Evolutionary conservation across 1,140 invertebrate species (phyloP), one percentile per base, ranked within the genome.

Genomic region (Octopus sinensis): DNA sequence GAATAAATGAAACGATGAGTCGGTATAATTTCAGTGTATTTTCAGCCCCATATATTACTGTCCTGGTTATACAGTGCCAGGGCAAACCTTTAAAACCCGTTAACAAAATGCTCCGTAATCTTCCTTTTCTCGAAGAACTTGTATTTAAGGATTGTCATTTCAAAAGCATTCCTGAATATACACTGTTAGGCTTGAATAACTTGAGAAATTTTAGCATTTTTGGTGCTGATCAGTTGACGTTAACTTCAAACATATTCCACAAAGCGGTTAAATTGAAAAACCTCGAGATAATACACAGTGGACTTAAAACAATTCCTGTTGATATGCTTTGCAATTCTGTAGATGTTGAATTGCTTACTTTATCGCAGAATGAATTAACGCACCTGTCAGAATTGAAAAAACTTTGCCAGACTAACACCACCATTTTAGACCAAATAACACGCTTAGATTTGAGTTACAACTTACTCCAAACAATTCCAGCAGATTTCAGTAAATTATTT

Each of bases 381-480:
- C 78, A 54, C 23, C 75, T 84, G 0, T 80, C 83, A 6, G 75
- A 83, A 52, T 43, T 80, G 12, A 82, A 82, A 4, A 54, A 84
- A n/a, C 23, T 76, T 30, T 86, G 85, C 71, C 17, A 13, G 30
- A 53, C 54, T 4, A 54, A 62, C 23, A 10, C 5, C 6, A 43
- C 53, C 0, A 53, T 81, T 52, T 56, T 84, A 51, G 9, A 17
- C 3, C 13, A 68, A 4, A 54, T 86, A 43, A 82, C 81, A 43
- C 62, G 79, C 10, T 51, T 86, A 4, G 85, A 86, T 79, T 30
- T 86, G 9, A 84, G 80, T 73, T 53, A 79, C 75, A 86, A 86
- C 78, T 51, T 54, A 30, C 54, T 86, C 30, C 68, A 80, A 43
- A 43, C 23, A 6, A 62, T 84, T 0, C 84, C 85, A 0, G 12